phyloP scores from a whole-genome alignment of 2,797 vertebrate genomes.

The Coendou prehensilis region DNA sequence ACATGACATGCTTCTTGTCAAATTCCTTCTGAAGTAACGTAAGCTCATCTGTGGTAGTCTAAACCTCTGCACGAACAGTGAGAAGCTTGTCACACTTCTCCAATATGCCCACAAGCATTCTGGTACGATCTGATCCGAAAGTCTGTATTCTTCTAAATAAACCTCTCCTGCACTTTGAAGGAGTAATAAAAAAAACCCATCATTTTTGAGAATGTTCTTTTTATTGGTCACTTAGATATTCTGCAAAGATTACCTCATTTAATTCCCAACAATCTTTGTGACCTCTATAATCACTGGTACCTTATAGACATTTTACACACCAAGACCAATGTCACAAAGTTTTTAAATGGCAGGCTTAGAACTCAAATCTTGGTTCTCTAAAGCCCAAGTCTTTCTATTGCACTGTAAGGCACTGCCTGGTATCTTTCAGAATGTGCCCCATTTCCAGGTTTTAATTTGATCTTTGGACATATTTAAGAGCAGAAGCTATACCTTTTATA shows the following conservation, averaged over 20 bases:
- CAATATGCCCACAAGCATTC: slow-evolving; percentile 17
- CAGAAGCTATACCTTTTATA: slow-evolving; percentile 17
- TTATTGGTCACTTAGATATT: not conserved
- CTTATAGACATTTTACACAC: slow-evolving; percentile 12
- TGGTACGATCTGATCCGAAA: not conserved
- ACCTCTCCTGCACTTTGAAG: not conserved
- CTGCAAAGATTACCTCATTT: slow-evolving; percentile 9
- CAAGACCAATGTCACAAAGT: not conserved
- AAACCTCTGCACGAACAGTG: not conserved
- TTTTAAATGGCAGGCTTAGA: not conserved
- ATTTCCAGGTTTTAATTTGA: slow-evolving; percentile 15
- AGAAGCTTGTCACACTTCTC: not conserved
- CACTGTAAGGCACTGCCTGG: not conserved
- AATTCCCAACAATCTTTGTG: not conserved
- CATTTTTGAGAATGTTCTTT: not conserved
- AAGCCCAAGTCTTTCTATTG: not conserved
- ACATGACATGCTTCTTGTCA: slow-evolving; percentile 59
- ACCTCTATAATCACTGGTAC: not conserved
- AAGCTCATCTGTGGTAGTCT: not conserved
- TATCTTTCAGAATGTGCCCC: not conserved
- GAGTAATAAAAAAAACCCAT: not conserved
- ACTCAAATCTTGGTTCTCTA: not conserved
- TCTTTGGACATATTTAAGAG: slow-evolving; percentile 29
- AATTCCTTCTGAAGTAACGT: slow-evolving; percentile 58
- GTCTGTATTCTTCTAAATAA: slow-evolving; percentile 36